A percentile compares a stretch with the other conserved stretches of the same genome.
phyloP scores from a whole-genome alignment of 2,113 vertebrate species.

The Axis porcinus region DNA sequence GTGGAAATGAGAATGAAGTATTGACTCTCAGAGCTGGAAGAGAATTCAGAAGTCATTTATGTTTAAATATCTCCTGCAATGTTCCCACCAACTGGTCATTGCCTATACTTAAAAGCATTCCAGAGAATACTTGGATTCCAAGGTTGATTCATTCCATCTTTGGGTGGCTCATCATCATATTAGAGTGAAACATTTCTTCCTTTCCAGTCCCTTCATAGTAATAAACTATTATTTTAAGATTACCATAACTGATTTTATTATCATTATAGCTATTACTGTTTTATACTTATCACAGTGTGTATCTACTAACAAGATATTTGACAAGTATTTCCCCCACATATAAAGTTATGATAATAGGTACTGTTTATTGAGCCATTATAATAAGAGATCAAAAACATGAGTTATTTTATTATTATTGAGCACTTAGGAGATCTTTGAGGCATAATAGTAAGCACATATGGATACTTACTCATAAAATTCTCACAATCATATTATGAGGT shows the following conservation, averaged over 20 bases:
- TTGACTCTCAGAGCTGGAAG: slow-evolving; percentile 10
- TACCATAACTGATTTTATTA: not conserved
- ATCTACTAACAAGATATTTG: slow-evolving; percentile 29
- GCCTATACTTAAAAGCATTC: slow-evolving; percentile 47
- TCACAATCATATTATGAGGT: slow-evolving; percentile 30
- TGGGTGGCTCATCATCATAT: not conserved
- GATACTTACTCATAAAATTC: slow-evolving; percentile 31
- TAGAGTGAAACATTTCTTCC: slow-evolving; percentile 25
- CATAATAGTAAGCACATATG: slow-evolving; percentile 13
- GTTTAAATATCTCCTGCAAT: slow-evolving; percentile 28
- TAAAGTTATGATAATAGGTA: slow-evolving; percentile 23
- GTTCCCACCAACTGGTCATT: slow-evolving; percentile 33
- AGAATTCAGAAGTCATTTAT: slow-evolving; percentile 35
- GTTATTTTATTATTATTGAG: slow-evolving; percentile 4
- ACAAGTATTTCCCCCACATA: slow-evolving; percentile 13
- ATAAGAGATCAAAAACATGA: not conserved
- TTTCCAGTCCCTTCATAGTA: not conserved
- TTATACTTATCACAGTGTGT: not conserved
- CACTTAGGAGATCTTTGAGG: not conserved
- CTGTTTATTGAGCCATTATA: slow-evolving; percentile 17
- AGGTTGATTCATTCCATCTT: slow-evolving; percentile 22
- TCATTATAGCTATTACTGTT: slow-evolving; percentile 24
- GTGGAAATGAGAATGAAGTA: slow-evolving; percentile 11
- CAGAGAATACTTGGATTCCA: slow-evolving; percentile 48
- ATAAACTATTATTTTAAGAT: slow-evolving; percentile 10